Base-by-base conservation (phyloP, 2,888 invertebrate species). In the Tubulanus polymorphus region DNA sequence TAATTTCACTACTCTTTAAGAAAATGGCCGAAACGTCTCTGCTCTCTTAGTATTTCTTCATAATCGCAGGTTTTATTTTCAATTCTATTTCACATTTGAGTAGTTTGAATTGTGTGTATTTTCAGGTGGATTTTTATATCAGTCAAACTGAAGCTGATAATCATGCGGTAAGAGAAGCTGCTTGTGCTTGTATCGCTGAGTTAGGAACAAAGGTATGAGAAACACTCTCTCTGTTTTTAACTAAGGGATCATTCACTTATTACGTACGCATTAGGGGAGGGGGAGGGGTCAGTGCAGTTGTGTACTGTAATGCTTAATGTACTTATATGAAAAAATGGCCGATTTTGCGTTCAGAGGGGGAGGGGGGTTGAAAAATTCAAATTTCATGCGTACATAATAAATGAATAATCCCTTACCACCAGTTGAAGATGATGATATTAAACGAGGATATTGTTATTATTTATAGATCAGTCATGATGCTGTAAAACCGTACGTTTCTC, bases 171-270 rank as follows among this genome's bases (percentile, higher is more conserved):
- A 63, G 77, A 53, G 84, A 84, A 66, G 83, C 83, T 12, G 82
- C 83, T 1, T 84, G 84, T 75, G 80, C 82, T 1, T 83, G 83
- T 64, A 82, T 84, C 56, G 81, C 83, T 35, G 84, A 84, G 64
- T 73, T 84, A 27, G 83, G 81, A 10, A 71, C 79, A 1, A 84
- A 84, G 73, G 76, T 79, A 59, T 54, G 20, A 35, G 35, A 32
- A 12, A 12, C 10, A 32, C n/a, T 32, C 35, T n/a, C n/a, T n/a
- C n/a, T n/a, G n/a, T n/a, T n/a, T 12, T 32, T 32, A 32, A 32
- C 35, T 32, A n/a, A 32, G 10, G 35, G 35, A 12, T n/a, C 35
- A 32, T 32, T 10, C 35, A 12, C 10, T 32, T 32, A 32, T n/a
- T 12, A 12, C 35, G 35, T n/a, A 10, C 10, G 35, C 10, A 12